Evolutionary conservation across 2,888 invertebrate species (phyloP).

Genomic region (Sinopyrophorus schimmeli): DNA sequence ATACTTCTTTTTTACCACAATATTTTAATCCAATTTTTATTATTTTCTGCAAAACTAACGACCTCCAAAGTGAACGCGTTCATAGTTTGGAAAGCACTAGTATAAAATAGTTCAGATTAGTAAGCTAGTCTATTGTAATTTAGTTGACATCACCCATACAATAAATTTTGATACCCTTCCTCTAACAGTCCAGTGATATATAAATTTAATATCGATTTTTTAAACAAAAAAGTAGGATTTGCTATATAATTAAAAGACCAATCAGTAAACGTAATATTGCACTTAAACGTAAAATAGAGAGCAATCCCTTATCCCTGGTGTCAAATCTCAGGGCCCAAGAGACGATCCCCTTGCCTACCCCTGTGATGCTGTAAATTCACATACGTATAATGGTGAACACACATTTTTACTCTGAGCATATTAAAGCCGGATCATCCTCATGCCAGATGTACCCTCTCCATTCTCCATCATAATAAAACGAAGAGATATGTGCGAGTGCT

Average conservation of each 20-base stretch:
- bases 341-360: constrained; percentile 26
- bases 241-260: constrained; percentile 11
- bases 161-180: too few species aligned
- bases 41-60: too few species aligned
- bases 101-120: too few species aligned
- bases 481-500: constrained; percentile 35
- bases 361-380: constrained; percentile 45
- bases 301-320: constrained; percentile 33
- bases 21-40: too few species aligned
- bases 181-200: too few species aligned
- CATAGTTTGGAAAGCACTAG: too few species aligned
- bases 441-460: constrained; percentile 33
- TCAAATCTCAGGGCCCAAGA: constrained; percentile 32
- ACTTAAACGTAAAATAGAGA: constrained; percentile 24
- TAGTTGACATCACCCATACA: too few species aligned
- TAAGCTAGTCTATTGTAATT: too few species aligned
- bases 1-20: too few species aligned
- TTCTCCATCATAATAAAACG: constrained; percentile 41
- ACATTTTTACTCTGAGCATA: constrained; percentile 55
- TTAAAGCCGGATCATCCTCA: constrained; percentile 46
- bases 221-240: not conserved
- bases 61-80: too few species aligned
- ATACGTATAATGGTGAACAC: constrained; percentile 54
- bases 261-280: constrained; percentile 19
- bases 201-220: too few species aligned